Percentiles rank a stretch among this genome's conserved stretches.
Conservation (phyloP, 2,113 vertebrate genomes). For the Myotis davidii region DNA sequence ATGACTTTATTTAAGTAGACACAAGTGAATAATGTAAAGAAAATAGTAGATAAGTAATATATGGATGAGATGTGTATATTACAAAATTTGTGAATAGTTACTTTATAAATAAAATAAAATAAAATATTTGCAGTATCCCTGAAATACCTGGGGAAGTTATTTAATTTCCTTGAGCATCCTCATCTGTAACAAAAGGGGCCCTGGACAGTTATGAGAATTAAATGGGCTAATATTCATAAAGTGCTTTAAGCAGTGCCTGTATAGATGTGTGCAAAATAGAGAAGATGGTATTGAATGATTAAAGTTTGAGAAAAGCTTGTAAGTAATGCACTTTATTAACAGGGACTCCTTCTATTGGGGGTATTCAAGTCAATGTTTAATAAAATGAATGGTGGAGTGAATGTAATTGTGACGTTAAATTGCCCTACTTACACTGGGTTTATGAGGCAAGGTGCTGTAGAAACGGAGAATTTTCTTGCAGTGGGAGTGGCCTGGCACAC, state of each 20-base stretch:
- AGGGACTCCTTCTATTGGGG: neutral
- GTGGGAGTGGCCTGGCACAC: neutral
- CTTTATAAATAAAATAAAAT: neutral
- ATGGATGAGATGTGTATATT: neutral
- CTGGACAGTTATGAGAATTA: neutral
- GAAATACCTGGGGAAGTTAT: neutral
- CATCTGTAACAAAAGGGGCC: neutral
- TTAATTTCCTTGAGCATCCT: neutral
- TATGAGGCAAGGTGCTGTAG: neutral
- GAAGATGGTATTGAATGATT: neutral
- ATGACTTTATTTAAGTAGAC: neutral
- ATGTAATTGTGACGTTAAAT: neutral
- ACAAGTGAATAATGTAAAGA: neutral
- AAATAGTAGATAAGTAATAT: neutral
- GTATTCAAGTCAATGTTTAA: neutral
- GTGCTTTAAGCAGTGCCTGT: neutral
- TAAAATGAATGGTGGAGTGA: neutral
- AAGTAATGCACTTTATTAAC: neutral
- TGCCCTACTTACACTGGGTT: too few species aligned
- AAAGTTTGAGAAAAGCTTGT: neutral
- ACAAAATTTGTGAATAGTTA: neutral
- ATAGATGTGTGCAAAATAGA: neutral
- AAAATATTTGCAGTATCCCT: neutral
- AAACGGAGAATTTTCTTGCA: neutral
- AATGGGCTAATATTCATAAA: neutral